Evolutionary conservation across 2,888 invertebrate species (phyloP).

Genomic region (Fragum whitleyi): DNA sequence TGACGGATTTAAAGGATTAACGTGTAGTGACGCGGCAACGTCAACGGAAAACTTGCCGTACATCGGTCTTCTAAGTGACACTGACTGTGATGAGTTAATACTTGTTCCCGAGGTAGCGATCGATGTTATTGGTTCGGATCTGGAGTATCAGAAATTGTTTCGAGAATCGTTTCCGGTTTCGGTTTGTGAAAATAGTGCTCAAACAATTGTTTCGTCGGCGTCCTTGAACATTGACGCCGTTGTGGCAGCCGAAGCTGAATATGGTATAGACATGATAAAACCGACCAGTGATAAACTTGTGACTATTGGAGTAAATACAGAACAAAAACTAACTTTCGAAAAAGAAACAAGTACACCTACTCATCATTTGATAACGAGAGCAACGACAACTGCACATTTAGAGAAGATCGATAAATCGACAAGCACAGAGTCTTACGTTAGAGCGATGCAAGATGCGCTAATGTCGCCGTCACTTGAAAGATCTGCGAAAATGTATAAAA

Average conservation of each 20-base stretch:
- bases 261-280: slow-evolving; percentile 35
- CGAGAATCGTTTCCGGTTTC: slow-evolving; percentile 71
- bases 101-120: slow-evolving; percentile 73
- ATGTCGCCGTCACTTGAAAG: slow-evolving; percentile 42
- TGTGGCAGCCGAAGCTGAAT: slow-evolving; percentile 39
- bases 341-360: slow-evolving; percentile 79
- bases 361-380: slow-evolving; percentile 73
- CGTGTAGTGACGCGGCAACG: slow-evolving; percentile 75
- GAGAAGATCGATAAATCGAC: slow-evolving; percentile 78
- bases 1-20: slow-evolving; percentile 55
- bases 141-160: slow-evolving; percentile 74
- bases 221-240: slow-evolving; percentile 43
- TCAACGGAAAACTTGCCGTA: slow-evolving; percentile 81
- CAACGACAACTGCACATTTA: slow-evolving; percentile 77
- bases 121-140: slow-evolving; percentile 62
- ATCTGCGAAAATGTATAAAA: slow-evolving; percentile 40
- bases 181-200: slow-evolving; percentile 73
- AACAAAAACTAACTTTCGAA: slow-evolving; percentile 75
- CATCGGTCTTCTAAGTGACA: slow-evolving; percentile 80
- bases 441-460: slow-evolving; percentile 60
- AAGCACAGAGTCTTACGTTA: slow-evolving; percentile 68
- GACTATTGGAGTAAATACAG: slow-evolving; percentile 77
- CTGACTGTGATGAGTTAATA: slow-evolving; percentile 80
- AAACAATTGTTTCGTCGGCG: slow-evolving; percentile 66
- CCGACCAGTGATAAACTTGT: slow-evolving; percentile 59